Conservation (phyloP, 2,888 invertebrate genomes). For the Temnothorax rugatulus region DNA sequence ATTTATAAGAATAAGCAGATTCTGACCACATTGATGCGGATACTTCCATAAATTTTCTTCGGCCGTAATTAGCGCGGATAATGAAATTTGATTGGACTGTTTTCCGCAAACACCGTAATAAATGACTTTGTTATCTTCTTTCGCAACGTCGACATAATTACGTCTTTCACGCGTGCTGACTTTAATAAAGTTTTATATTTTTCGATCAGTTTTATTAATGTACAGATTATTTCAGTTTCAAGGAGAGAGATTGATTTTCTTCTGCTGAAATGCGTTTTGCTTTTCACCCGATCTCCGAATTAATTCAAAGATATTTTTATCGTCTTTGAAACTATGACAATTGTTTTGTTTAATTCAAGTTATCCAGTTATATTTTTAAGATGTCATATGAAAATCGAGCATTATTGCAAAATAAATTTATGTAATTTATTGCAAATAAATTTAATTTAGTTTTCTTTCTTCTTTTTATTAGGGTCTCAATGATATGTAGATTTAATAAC, state of each 20-base stretch:
- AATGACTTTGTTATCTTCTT: slow-evolving; percentile 33
- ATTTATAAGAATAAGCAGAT: slow-evolving; percentile 28
- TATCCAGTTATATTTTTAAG: not conserved
- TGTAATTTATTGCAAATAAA: too few species aligned
- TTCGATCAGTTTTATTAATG: slow-evolving; percentile 30
- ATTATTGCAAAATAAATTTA: slow-evolving; percentile 6
- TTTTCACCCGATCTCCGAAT: not conserved
- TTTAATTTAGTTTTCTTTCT: slow-evolving; percentile 10
- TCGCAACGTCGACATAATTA: slow-evolving; percentile 35
- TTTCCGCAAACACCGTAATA: slow-evolving; percentile 44
- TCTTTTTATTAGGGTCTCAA: not conserved
- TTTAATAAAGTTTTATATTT: slow-evolving; percentile 19
- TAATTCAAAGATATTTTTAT: slow-evolving; percentile 18
- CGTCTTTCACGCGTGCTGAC: not conserved
- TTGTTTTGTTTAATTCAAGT: not conserved
- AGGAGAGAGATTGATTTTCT: not conserved
- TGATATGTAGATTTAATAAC: not conserved
- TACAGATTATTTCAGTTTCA: slow-evolving; percentile 2
- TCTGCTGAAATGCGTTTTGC: not conserved
- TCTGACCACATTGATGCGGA: not conserved
- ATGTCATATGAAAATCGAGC: not conserved
- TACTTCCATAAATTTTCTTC: slow-evolving; percentile 43
- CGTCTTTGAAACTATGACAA: not conserved
- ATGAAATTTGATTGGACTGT: slow-evolving; percentile 62
- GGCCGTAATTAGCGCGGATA: slow-evolving; percentile 52